These are phyloP conservation scores for Sesamia inferens DNA, from an alignment of 2,888 invertebrate genomes.

Conservation along the genomic window DNA sequence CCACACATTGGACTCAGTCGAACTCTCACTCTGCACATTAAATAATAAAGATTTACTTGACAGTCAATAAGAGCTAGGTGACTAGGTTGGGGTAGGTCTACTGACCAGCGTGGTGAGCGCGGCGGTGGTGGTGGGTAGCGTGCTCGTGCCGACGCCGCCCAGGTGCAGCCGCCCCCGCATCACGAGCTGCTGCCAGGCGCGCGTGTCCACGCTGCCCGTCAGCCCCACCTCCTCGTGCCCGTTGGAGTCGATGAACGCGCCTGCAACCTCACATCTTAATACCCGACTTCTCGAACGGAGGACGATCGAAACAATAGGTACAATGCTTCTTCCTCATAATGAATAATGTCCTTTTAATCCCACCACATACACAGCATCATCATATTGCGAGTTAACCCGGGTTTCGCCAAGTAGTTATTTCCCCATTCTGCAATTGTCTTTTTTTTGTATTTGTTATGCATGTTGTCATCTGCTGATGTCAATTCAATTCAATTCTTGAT, in stretches of 20 bases:
- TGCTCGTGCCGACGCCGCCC: constrained; percentile 74
- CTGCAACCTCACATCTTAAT: constrained; percentile 51
- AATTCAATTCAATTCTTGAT: too few relatives aligned
- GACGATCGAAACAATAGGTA: too few relatives aligned
- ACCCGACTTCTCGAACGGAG: too few relatives aligned
- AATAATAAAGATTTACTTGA: neutral
- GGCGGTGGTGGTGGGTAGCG: constrained; percentile 30
- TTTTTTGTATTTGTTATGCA: too few relatives aligned
- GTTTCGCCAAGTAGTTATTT: too few relatives aligned
- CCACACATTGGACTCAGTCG: constrained; percentile 77
- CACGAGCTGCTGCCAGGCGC: constrained; percentile 87
- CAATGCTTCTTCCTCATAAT: too few relatives aligned
- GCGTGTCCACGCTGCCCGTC: constrained; percentile 84
- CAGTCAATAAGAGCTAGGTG: neutral
- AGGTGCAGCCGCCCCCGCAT: constrained; percentile 82
- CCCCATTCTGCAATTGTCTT: too few relatives aligned
- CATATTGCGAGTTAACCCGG: too few relatives aligned
- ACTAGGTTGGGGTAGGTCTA: too few relatives aligned
- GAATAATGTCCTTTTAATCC: too few relatives aligned
- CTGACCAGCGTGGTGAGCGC: neutral
- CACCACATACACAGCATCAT: too few relatives aligned
- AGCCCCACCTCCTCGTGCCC: constrained; percentile 88
- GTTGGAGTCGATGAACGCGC: constrained; percentile 82
- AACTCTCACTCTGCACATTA: constrained; percentile 73
- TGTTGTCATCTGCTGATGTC: too few relatives aligned